Evolutionary conservation across 2,888 invertebrate genomes (phyloP), one percentile per base, ranked within the genome.

Genomic region (Acronicta leporina): DNA sequence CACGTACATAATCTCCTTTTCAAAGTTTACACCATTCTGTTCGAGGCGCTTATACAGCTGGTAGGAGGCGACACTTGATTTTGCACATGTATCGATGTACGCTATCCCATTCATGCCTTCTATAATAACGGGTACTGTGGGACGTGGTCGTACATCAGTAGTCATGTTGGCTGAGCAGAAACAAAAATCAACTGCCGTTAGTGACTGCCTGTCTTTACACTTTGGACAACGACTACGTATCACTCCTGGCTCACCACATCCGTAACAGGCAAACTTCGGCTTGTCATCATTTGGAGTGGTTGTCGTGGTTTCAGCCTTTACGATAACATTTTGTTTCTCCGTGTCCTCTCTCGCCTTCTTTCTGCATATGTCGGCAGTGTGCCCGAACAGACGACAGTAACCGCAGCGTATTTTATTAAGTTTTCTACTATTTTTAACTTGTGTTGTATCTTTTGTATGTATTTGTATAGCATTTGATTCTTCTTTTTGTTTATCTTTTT

Each of bases 181-280:
- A 20, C 63, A 20, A 10, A 68, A 43, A 8, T 47, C 50, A 7
- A 40, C 45, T 10, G 47, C 11, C 7, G 40, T 48, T 27, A 13
- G 1, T 13, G 53, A 20, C 7, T 53, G 33, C 20, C 20, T 45
- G 3, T 10, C 3, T 35, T 60, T 38, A 35, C 71, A 72, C 5
- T 43, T 63, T 1, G 58, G 43, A 13, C 71, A 72, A 9, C 56
- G 55, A 16, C 56, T 67, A 0, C 71, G 49, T 13, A 63, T 44
- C 0, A 67, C 58, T 0, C 66, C 63, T 14, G 66, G 64, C 7
- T 51, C 49, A 9, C 73, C 70, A 52, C 71, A 71, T 2, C 68
- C 70, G 25, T 71, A 71, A 58, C 70, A 73, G 0, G 70, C 13
- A 51, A 74, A 50, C 46, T 60, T 68, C 1, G 56, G 60, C 25